Conservation (phyloP, 2,888 invertebrate genomes). For the Napeogenes sylphis region DNA sequence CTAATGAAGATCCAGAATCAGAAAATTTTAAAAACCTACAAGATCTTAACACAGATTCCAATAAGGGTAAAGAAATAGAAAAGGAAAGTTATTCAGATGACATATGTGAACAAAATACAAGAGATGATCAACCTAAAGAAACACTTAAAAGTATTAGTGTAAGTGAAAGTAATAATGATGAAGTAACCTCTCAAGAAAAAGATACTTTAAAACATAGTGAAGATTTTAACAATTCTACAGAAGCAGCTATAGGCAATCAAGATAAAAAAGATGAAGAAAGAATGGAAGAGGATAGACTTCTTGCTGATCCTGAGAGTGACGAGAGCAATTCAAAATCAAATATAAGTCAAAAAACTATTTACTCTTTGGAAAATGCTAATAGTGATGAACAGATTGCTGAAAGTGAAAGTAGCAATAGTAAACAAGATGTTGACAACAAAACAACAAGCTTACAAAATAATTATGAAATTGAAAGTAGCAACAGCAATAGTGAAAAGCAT, state of each 20-base stretch:
- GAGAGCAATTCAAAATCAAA: slow-evolving; percentile 4
- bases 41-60: slow-evolving; percentile 12
- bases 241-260: slow-evolving; percentile 15
- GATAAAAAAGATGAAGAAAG: slow-evolving; percentile 24
- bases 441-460: neutral
- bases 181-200: slow-evolving; percentile 7
- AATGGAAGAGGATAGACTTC: slow-evolving; percentile 29
- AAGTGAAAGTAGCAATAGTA: neutral
- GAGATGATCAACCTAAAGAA: slow-evolving; percentile 10
- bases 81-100: slow-evolving; percentile 19
- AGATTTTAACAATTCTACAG: slow-evolving; percentile 9
- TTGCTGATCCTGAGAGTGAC: slow-evolving; percentile 27
- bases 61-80: slow-evolving; percentile 19
- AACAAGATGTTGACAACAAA: neutral
- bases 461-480: neutral
- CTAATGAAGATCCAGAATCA: too few relatives aligned
- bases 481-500: neutral
- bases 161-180: slow-evolving; percentile 4
- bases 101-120: slow-evolving; percentile 17
- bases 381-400: slow-evolving; percentile 25
- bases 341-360: slow-evolving; percentile 3
- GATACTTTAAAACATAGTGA: neutral
- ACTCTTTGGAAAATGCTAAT: slow-evolving; percentile 14
- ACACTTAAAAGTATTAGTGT: slow-evolving; percentile 6
- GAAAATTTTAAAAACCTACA: neutral